Conservation (phyloP, 2,888 invertebrate species). For the Drosophila limbata region DNA sequence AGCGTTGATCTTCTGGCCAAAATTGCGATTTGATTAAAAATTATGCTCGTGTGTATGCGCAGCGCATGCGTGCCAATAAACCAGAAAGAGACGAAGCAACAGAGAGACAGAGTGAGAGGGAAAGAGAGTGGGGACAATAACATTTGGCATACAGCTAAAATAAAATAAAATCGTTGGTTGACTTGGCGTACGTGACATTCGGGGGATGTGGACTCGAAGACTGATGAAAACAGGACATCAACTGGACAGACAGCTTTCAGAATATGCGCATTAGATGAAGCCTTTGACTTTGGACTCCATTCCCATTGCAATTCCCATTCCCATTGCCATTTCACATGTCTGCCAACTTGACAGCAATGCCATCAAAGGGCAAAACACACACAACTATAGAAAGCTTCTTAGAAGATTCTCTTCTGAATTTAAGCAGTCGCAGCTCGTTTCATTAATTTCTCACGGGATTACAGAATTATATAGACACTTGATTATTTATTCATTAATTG, state of each 20-base stretch:
- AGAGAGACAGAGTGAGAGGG: background rate
- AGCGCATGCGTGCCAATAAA: slow-evolving; percentile 59
- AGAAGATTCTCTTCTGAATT: slow-evolving; percentile 1
- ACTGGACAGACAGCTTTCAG: slow-evolving; percentile 43
- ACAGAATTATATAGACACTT: background rate
- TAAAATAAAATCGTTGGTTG: slow-evolving; percentile 10
- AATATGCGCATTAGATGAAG: slow-evolving; percentile 68
- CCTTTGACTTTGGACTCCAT: slow-evolving; percentile 29
- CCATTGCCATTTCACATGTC: slow-evolving; percentile 8
- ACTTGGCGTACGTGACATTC: slow-evolving; percentile 55
- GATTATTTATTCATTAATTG: too few relatives aligned
- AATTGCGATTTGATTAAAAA: slow-evolving; percentile 69
- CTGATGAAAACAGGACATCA: slow-evolving; percentile 14
- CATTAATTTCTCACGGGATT: background rate
- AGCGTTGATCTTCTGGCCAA: slow-evolving; percentile 55
- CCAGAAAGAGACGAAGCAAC: slow-evolving; percentile 19
- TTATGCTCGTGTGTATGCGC: slow-evolving; percentile 52
- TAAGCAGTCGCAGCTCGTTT: background rate
- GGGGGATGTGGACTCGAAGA: slow-evolving; percentile 7
- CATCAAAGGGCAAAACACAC: slow-evolving; percentile 10
- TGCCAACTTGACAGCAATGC: slow-evolving; percentile 1
- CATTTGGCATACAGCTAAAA: slow-evolving; percentile 40
- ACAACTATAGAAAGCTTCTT: background rate
- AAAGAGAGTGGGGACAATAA: slow-evolving; percentile 28
- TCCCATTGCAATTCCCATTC: background rate